A percentile compares a stretch with the other conserved stretches of the same genome.
phyloP scores from a whole-genome alignment of 2,797 vertebrate species.

The Chrosomus eos region DNA sequence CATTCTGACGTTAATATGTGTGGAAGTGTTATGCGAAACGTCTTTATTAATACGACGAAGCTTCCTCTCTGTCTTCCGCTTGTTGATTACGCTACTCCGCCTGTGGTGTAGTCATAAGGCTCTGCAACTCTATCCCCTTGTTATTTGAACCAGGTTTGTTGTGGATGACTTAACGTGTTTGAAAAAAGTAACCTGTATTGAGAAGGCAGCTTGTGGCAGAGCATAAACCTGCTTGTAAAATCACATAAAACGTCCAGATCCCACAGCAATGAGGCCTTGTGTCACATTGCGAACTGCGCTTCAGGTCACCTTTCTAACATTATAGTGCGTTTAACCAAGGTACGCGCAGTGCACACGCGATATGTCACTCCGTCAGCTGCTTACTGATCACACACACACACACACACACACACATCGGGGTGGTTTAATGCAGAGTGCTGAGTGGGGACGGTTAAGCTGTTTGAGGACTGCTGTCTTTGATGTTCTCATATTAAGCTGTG shows the following conservation, averaged over 20 bases:
- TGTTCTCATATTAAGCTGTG: constrained; percentile 68
- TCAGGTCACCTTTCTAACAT: constrained; percentile 27
- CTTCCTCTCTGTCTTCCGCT: constrained; percentile 4
- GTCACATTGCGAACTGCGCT: constrained; percentile 9
- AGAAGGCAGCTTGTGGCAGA: constrained; percentile 54
- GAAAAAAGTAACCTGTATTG: constrained; percentile 57
- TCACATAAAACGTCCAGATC: constrained; percentile 15
- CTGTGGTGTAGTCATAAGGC: constrained; percentile 20
- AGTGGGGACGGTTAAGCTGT: constrained; percentile 40
- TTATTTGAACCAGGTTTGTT: constrained; percentile 67
- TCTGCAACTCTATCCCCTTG: constrained; percentile 69
- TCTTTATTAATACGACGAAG: constrained; percentile 20
- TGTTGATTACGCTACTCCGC: constrained; percentile 17
- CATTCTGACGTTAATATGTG: constrained; percentile 15
- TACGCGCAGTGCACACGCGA: background rate
- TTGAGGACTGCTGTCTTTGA: constrained; percentile 52
- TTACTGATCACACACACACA: constrained; percentile 36
- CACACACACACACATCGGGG: background rate
- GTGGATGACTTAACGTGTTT: constrained; percentile 54
- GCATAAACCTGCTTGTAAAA: background rate
- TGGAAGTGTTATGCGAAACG: constrained; percentile 30
- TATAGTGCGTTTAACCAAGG: background rate
- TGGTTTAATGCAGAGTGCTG: constrained; percentile 49
- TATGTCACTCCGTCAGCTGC: constrained; percentile 50
- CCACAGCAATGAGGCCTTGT: constrained; percentile 46